Conservation (phyloP, 1,140 invertebrate species). For the Steinernema feltiae region DNA sequence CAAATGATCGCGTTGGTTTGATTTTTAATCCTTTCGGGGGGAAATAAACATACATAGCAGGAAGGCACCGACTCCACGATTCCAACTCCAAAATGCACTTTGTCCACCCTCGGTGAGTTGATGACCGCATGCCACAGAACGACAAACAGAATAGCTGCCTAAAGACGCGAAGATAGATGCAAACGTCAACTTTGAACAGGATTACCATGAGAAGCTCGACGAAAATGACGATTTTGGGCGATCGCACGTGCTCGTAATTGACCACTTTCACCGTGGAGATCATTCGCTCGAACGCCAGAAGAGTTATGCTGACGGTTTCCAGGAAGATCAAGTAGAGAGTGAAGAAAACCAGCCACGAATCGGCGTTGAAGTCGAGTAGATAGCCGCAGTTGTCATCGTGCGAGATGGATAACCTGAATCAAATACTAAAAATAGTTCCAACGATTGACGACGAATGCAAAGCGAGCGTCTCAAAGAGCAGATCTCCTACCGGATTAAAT, state of each 20-base stretch:
- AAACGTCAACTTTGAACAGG: too few species aligned
- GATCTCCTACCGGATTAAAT: neutral
- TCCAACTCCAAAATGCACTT: neutral
- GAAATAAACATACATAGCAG: too few species aligned
- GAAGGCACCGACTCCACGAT: neutral
- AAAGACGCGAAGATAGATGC: too few species aligned
- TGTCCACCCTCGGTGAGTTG: neutral
- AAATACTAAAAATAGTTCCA: too few species aligned
- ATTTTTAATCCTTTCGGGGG: too few species aligned
- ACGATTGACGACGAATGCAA: too few species aligned
- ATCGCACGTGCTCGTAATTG: neutral
- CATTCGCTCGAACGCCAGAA: neutral
- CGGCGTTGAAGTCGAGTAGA: neutral
- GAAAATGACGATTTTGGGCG: neutral
- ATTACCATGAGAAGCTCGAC: neutral
- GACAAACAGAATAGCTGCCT: neutral
- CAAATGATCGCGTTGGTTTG: too few species aligned
- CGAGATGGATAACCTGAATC: neutral
- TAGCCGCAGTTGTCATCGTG: neutral
- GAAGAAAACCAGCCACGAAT: neutral
- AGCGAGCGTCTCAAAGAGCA: too few species aligned
- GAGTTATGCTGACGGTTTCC: slow-evolving; percentile 3
- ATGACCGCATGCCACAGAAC: neutral
- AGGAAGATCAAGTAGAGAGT: neutral
- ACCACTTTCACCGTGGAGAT: neutral